Evolutionary conservation across 2,113 vertebrate species (phyloP).

Genomic region (Cephalopterus ornatus): DNA sequence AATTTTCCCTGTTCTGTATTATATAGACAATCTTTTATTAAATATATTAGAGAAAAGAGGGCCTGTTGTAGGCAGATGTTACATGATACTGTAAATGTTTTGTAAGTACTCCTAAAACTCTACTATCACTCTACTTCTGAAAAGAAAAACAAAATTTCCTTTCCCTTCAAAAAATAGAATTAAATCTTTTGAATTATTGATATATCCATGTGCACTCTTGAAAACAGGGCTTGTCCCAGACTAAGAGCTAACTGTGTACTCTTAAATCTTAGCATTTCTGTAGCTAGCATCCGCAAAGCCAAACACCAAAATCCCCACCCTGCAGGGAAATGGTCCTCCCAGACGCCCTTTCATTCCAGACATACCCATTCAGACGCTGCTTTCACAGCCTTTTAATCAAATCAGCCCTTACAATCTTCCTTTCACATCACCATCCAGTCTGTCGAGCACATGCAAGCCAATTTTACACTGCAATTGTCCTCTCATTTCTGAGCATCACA

Average conservation of each 20-base stretch:
- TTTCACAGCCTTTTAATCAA: slow-evolving; percentile 54
- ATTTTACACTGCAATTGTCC: slow-evolving; percentile 46
- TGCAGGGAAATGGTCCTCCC: not conserved
- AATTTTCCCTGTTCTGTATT: not conserved
- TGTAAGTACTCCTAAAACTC: not conserved
- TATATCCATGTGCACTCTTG: not conserved
- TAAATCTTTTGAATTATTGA: not conserved
- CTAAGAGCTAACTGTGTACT: not conserved
- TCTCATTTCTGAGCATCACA: slow-evolving; percentile 22
- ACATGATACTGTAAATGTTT: not conserved
- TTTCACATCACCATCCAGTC: slow-evolving; percentile 33
- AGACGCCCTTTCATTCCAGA: not conserved
- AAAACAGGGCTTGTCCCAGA: not conserved
- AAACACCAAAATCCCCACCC: not conserved
- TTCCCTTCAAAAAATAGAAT: not conserved
- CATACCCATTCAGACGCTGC: not conserved
- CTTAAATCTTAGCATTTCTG: not conserved
- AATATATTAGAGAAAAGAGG: not conserved
- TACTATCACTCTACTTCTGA: not conserved
- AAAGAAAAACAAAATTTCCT: not conserved
- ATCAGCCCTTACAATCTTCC: slow-evolving; percentile 32
- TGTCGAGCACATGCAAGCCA: not conserved
- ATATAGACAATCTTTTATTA: not conserved
- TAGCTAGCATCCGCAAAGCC: not conserved
- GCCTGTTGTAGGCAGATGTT: not conserved